These are phyloP conservation scores for Orius insidiosus DNA, from an alignment of 1,140 invertebrate genomes.

Conservation along the genomic window DNA sequence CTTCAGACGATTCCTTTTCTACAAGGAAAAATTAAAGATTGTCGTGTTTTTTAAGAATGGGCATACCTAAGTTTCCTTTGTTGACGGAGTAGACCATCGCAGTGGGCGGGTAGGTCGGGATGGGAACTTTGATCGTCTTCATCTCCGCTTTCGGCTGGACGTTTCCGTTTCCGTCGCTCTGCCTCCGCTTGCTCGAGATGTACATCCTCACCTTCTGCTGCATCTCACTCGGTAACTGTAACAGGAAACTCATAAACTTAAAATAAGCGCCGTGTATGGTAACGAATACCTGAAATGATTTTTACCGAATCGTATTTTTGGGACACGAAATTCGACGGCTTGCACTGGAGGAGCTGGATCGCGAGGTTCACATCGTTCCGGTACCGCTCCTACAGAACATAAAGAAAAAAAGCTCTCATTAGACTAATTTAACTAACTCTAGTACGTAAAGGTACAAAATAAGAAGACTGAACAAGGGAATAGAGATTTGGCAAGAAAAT, in stretches of 20 bases:
- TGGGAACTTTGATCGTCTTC: conserved; percentile 59
- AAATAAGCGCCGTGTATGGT: conserved; percentile 12
- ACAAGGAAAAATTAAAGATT: conserved; percentile 13
- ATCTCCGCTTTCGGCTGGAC: conserved; percentile 31
- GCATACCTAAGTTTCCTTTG: conserved; percentile 25
- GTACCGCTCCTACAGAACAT: no score
- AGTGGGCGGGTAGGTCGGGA: conserved; percentile 73
- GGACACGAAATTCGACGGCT: conserved; percentile 84
- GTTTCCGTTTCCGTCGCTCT: conserved; percentile 25
- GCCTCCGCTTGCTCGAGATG: conserved; percentile 45
- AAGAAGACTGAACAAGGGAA: no score
- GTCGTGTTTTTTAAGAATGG: background rate
- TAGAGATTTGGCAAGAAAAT: no score
- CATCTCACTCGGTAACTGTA: conserved; percentile 75
- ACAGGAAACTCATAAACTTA: conserved; percentile 21
- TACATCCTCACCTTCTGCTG: conserved; percentile 73
- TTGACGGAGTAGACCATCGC: conserved; percentile 75
- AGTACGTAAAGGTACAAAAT: no score
- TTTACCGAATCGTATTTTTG: conserved; percentile 83
- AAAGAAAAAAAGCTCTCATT: no score
- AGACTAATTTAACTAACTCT: no score
- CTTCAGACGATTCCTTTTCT: conserved; percentile 22
- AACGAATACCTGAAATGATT: conserved; percentile 13
- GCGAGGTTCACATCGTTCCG: conserved; percentile 86
- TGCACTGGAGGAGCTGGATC: conserved; percentile 88